Percentiles rank a stretch among this genome's conserved stretches.
phyloP scores from a whole-genome alignment of 2,888 invertebrate genomes.

The Listrodromus nycthemerus region DNA sequence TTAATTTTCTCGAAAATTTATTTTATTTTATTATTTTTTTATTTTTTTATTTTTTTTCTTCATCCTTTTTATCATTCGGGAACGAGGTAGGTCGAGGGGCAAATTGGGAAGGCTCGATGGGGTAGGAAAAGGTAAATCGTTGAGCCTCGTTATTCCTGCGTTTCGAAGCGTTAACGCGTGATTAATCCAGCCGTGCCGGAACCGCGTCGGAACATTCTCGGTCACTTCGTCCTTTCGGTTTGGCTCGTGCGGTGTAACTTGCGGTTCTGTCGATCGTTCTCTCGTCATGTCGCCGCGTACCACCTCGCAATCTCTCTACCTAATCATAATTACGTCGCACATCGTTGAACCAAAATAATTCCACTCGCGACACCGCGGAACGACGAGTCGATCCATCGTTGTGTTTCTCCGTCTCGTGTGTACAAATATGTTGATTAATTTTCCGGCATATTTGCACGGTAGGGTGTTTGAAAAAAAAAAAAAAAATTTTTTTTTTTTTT shows the following conservation, averaged over 20 bases:
- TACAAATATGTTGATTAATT: conserved; percentile 4
- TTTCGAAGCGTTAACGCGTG: conserved; percentile 55
- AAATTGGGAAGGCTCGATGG: background rate
- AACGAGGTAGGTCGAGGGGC: background rate
- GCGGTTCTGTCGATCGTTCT: conserved; percentile 23
- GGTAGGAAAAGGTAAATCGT: conserved; percentile 48
- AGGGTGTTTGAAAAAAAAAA: too few species aligned
- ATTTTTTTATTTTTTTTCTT: background rate
- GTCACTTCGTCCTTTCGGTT: conserved; percentile 41
- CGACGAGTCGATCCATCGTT: background rate
- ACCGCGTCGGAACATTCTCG: conserved; percentile 25
- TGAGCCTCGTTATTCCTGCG: conserved; percentile 62
- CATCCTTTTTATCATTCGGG: background rate
- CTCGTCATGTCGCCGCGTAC: background rate
- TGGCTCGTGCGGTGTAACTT: background rate
- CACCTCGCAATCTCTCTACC: background rate
- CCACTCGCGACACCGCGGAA: background rate
- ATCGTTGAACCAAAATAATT: conserved; percentile 23
- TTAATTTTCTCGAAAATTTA: too few species aligned
- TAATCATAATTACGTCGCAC: conserved; percentile 4
- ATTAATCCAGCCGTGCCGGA: conserved; percentile 46
- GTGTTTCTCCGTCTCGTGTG: background rate
- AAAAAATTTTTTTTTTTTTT: too few species aligned
- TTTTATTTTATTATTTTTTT: background rate
- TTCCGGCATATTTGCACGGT: background rate